Evolutionary conservation across 2,797 vertebrate species (phyloP).

Genomic region (Mallotus villosus): DNA sequence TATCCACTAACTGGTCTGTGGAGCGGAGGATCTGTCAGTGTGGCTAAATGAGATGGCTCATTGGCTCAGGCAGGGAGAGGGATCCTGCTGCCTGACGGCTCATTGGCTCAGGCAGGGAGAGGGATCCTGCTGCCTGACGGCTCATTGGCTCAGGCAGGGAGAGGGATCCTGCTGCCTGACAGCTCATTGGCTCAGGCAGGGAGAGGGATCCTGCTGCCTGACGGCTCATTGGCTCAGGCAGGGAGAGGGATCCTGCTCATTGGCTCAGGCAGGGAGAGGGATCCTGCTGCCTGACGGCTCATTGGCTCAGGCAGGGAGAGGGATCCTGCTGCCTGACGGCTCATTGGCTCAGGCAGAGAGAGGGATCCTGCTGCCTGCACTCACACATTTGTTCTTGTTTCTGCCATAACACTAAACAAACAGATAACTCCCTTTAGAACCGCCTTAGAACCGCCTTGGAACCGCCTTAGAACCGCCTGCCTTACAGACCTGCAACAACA

Average conservation of each 20-base stretch:
- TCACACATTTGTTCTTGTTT: neutral
- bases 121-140: no score
- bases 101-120: no score
- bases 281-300: no score
- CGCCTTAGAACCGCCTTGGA: no score
- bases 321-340: no score
- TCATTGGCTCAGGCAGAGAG: neutral
- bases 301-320: no score
- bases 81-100: no score
- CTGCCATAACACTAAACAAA: constrained; percentile 8
- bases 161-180: no score
- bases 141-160: no score
- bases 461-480: neutral
- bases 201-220: no score
- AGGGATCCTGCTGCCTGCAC: neutral
- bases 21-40: constrained; percentile 15
- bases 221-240: neutral
- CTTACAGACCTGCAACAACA: neutral
- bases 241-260: neutral
- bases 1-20: constrained; percentile 11
- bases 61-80: neutral
- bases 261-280: no score
- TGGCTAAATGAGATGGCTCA: constrained; percentile 16
- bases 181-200: neutral
- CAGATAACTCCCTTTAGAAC: neutral